A percentile compares a stretch with the other conserved stretches of the same genome.
Evolutionary conservation across 2,797 vertebrate genomes (phyloP).

Genomic region (Notolepis coatsorum): DNA sequence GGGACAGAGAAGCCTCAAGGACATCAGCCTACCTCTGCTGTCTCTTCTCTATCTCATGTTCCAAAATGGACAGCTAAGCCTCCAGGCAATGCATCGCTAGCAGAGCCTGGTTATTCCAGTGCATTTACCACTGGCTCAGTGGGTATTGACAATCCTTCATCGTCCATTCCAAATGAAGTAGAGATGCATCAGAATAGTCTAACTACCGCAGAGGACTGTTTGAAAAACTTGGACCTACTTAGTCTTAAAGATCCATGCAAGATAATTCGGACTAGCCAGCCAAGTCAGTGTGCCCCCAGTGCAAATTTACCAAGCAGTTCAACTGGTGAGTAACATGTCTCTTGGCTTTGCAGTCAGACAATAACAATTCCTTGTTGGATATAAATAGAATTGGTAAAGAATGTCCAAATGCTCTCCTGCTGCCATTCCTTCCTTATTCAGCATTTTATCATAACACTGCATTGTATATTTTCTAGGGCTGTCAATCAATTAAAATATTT

Average conservation of each 20-base stretch:
- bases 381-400: too few species aligned
- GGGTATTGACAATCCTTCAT: slow-evolving; percentile 21
- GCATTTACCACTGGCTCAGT: slow-evolving; percentile 32
- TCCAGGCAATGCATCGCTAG: slow-evolving; percentile 9
- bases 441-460: too few species aligned
- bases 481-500: too few species aligned
- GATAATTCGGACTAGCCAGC: slow-evolving; percentile 16
- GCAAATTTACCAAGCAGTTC: slow-evolving; percentile 26
- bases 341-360: neutral
- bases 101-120: slow-evolving; percentile 10
- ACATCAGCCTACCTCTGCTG: slow-evolving; percentile 7
- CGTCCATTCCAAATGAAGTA: slow-evolving; percentile 32
- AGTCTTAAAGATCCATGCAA: slow-evolving; percentile 51
- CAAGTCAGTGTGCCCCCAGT: slow-evolving; percentile 14
- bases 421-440: neutral
- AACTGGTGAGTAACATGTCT: slow-evolving; percentile 50
- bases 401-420: neutral
- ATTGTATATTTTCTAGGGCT: too few species aligned
- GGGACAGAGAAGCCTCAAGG: neutral
- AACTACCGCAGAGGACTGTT: too few species aligned
- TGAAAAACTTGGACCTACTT: slow-evolving; percentile 7
- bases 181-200: slow-evolving; percentile 28
- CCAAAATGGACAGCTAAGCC: neutral
- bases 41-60: neutral
- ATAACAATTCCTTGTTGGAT: neutral